Base-by-base conservation (phyloP, 2,888 invertebrate species). In the Hemicrepidius hirtus region DNA sequence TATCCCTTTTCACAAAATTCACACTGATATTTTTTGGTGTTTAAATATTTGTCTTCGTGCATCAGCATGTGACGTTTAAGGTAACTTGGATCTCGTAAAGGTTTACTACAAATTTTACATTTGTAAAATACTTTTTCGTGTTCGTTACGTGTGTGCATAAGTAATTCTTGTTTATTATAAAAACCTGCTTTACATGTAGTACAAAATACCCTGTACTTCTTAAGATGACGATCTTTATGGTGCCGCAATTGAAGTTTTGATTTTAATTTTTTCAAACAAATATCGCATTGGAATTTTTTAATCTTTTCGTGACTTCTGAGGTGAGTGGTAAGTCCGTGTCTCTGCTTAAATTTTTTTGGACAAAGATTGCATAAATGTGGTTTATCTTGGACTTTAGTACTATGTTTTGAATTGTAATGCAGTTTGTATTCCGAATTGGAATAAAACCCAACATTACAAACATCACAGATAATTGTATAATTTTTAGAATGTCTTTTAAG, bases 51-150 rank as follows among this genome's bases (percentile, higher is more conserved):
- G 9, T 71, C 73, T 2, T 57, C 50, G 44, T 75, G 75, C 10
- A 70, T 70, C 28, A 35, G 37, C 53, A 64, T 71, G 40, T 75
- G 75, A 1, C 53, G 24, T 41, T 65, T 73, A 16, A 75, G n/a
- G n/a, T 44, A 18, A 24, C 46, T 40, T 1, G 62, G 18, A 13
- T 35, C 63, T 1, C 60, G 60, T 16, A 74, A 66, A 3, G 18
- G 13, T 53, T 67, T 60, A 5, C 66, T 37, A 6, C 75, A 75
- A 6, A 63, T 9, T 4, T 66, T 24, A 32, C 75, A 75, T 7
- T 50, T 18, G 20, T 60, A 67, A 0, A 65, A 73, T 75, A 28
- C 65, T 41, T 68, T 67, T 67, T 1, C 68, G 67, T 35, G 71
- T 20, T 67, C 66, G 32, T 60, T 55, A 1, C 63, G 68, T 32